Percentiles rank a stretch among this genome's conserved stretches.
Conservation (phyloP, 2,797 vertebrate species). For the Gymnothorax reevesii region DNA sequence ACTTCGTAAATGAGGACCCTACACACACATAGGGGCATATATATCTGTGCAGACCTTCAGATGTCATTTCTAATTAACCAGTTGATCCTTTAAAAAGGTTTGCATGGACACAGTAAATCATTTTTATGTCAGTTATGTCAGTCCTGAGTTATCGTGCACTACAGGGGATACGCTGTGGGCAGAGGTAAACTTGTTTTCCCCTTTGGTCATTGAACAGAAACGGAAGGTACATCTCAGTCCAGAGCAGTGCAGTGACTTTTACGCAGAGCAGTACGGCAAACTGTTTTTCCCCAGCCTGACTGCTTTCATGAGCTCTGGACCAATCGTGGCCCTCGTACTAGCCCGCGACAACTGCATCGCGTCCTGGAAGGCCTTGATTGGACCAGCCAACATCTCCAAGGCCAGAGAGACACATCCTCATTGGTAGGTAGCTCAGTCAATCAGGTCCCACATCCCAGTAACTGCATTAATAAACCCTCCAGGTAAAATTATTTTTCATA, state of each 20-base stretch:
- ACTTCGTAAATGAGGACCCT: not conserved
- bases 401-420: conserved; percentile 83
- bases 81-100: no score
- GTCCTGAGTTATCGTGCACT: no score
- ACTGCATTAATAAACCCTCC: conserved; percentile 24
- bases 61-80: no score
- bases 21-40: no score
- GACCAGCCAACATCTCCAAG: conserved; percentile 77
- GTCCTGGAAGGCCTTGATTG: conserved; percentile 87
- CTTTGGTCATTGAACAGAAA: conserved; percentile 70
- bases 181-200: not conserved
- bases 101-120: no score
- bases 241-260: conserved; percentile 94
- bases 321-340: conserved; percentile 80
- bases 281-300: conserved; percentile 87
- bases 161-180: conserved; percentile 4
- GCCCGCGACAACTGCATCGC: conserved; percentile 78
- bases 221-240: conserved; percentile 84
- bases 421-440: conserved; percentile 69
- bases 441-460: no score
- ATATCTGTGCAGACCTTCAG: no score
- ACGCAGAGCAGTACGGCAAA: conserved; percentile 88
- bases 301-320: conserved; percentile 94
- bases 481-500: not conserved
- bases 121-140: no score